A percentile compares a stretch with the other conserved stretches of the same genome.
Conservation (phyloP, 2,113 vertebrate species). For the Dryoscopus gambensis region DNA sequence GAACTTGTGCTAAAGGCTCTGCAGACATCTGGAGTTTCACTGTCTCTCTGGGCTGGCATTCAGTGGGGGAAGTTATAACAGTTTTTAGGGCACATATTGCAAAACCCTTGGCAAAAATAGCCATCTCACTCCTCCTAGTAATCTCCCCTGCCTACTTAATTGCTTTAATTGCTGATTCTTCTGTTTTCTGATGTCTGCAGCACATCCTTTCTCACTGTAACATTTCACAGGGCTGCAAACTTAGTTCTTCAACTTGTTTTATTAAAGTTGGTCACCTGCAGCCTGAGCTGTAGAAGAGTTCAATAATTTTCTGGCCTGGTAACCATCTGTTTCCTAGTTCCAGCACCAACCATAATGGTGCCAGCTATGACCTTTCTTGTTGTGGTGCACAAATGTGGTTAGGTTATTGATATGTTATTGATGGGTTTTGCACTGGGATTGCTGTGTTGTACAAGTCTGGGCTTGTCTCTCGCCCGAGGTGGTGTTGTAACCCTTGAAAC, state of each 20-base stretch:
- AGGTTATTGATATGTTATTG: no score
- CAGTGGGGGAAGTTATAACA: neutral
- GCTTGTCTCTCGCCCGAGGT: no score
- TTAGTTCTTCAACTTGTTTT: neutral
- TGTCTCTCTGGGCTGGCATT: neutral
- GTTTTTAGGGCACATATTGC: neutral
- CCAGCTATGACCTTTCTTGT: neutral
- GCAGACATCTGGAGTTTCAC: neutral
- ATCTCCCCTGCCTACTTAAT: neutral
- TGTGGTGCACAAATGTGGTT: no score
- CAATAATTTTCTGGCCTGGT: neutral
- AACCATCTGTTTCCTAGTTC: neutral
- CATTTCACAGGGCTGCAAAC: neutral
- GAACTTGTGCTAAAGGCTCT: neutral
- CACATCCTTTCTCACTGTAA: neutral
- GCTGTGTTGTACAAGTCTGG: no score
- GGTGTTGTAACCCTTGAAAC: no score
- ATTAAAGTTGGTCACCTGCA: neutral
- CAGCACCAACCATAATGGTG: accelerated
- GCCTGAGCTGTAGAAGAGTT: neutral
- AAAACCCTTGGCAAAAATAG: neutral
- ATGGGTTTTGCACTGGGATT: no score
- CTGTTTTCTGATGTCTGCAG: neutral
- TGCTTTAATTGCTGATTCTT: neutral
- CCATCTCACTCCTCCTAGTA: neutral